Evolutionary conservation across 2,113 vertebrate genomes (phyloP).

Genomic region (Thryonomys swinderianus): DNA sequence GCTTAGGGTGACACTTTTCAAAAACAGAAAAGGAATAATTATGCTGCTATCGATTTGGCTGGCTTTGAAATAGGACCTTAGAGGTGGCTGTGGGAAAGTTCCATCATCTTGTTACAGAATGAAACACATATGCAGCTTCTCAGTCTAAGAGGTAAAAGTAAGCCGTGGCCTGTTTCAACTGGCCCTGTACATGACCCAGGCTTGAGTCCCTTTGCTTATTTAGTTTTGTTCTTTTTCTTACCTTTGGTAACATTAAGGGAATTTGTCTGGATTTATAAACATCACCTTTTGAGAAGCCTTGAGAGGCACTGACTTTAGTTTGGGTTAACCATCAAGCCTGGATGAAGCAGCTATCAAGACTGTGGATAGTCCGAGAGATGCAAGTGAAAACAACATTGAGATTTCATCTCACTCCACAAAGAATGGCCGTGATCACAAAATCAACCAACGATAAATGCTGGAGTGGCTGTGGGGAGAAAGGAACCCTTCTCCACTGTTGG

Average conservation of each 20-base stretch:
- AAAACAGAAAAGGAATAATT: background rate
- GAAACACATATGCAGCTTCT: background rate
- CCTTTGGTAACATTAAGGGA: background rate
- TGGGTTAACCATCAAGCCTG: background rate
- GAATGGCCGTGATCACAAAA: too few species aligned
- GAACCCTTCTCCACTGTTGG: too few species aligned
- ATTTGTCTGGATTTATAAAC: conserved; percentile 10
- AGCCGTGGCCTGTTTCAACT: background rate
- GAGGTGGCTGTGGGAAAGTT: background rate
- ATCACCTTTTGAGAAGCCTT: background rate
- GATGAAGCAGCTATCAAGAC: background rate
- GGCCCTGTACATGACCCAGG: background rate
- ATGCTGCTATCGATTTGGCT: background rate
- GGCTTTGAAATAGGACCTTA: background rate
- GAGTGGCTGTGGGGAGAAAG: too few species aligned
- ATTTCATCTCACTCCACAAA: too few species aligned
- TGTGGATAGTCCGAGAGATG: too few species aligned
- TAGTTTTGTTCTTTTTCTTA: background rate
- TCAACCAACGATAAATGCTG: too few species aligned
- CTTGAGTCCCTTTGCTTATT: background rate
- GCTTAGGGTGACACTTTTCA: background rate
- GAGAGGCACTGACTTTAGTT: background rate
- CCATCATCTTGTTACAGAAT: background rate
- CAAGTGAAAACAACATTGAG: too few species aligned
- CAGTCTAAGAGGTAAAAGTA: background rate